Conservation (phyloP, 2,113 vertebrate genomes). For the Phainopepla nitens region DNA sequence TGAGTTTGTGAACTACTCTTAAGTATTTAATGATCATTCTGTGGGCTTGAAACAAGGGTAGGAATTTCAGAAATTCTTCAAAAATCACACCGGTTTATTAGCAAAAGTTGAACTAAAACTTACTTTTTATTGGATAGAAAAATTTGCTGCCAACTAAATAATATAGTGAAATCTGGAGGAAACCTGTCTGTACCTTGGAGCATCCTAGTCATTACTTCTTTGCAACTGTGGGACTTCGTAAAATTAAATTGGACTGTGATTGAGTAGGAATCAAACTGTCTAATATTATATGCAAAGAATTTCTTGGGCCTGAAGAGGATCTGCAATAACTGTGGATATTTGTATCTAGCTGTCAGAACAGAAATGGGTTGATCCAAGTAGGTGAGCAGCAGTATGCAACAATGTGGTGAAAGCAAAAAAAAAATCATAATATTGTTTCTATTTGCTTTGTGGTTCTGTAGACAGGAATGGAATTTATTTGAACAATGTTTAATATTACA, state of each 20-base stretch:
- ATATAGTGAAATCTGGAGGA: neutral
- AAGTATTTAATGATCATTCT: neutral
- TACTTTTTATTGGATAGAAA: neutral
- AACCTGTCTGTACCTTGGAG: neutral
- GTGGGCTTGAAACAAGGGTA: neutral
- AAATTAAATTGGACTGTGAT: neutral
- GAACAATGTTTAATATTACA: neutral
- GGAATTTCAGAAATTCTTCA: neutral
- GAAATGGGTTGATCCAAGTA: neutral
- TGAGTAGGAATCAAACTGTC: neutral
- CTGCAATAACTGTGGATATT: neutral
- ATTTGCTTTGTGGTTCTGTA: neutral
- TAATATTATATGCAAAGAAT: neutral
- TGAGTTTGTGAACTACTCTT: neutral
- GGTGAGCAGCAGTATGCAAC: neutral
- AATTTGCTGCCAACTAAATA: neutral
- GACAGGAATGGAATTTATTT: neutral
- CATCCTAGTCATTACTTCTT: neutral
- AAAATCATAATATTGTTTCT: neutral
- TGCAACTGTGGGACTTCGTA: neutral
- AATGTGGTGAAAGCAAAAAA: neutral
- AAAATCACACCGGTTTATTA: neutral
- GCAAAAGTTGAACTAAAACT: neutral
- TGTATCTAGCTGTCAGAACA: neutral
- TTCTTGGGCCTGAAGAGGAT: neutral